Conservation (phyloP, 2,113 vertebrate genomes). For the Myotis brandtii region DNA sequence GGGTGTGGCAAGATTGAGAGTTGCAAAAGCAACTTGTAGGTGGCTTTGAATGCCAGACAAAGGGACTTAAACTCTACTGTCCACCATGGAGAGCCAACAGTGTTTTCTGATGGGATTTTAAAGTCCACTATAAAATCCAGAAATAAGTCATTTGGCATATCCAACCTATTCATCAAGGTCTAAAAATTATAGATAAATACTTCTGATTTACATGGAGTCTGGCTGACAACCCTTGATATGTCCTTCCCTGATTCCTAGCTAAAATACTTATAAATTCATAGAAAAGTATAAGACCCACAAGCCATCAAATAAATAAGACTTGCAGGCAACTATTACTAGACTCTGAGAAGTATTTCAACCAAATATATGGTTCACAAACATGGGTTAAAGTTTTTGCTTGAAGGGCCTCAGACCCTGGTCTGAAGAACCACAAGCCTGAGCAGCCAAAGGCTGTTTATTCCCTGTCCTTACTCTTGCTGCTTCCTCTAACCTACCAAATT, state of each 20-base stretch:
- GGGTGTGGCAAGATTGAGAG: background rate
- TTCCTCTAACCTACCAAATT: background rate
- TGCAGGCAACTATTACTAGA: background rate
- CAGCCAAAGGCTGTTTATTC: background rate
- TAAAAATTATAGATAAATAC: constrained; percentile 24
- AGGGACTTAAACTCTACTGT: background rate
- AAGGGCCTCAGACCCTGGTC: background rate
- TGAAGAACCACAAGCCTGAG: background rate
- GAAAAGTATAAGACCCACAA: constrained; percentile 11
- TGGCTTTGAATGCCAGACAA: background rate
- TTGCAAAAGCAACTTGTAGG: background rate
- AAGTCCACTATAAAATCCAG: background rate
- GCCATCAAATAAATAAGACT: background rate
- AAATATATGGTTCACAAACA: background rate
- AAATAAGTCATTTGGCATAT: constrained; percentile 23
- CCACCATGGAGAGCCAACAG: background rate
- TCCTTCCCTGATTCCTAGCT: background rate
- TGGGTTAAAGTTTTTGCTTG: background rate
- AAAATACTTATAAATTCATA: constrained; percentile 8
- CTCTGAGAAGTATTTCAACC: constrained; percentile 31
- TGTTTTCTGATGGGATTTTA: background rate
- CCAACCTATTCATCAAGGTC: background rate
- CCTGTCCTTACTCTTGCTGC: background rate
- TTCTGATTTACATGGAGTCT: constrained; percentile 22
- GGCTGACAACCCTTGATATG: background rate